Conservation (phyloP, 2,113 vertebrate genomes). For the Phyllostomus hastatus region DNA sequence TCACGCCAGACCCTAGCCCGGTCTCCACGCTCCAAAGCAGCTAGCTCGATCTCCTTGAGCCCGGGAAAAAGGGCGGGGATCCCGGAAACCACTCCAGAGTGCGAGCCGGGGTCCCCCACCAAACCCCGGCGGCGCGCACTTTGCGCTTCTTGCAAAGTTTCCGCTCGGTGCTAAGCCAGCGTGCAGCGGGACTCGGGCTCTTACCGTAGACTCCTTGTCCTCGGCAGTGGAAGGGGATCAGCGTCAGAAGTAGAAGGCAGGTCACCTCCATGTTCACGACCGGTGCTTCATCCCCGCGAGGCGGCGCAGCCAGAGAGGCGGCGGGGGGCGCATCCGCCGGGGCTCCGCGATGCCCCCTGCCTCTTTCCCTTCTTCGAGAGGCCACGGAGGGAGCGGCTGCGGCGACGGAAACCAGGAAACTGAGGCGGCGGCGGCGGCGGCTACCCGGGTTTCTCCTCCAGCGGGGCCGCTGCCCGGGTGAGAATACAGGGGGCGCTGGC, state of each 20-base stretch:
- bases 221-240: conserved; percentile 69
- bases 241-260: conserved; percentile 73
- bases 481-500: conserved; percentile 67
- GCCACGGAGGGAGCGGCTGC: neutral
- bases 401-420: neutral
- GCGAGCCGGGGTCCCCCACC: conserved; percentile 5
- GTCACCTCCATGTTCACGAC: conserved; percentile 77
- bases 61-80: conserved; percentile 14
- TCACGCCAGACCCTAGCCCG: neutral
- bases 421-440: neutral
- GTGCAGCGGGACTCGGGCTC: conserved; percentile 34
- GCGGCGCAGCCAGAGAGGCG: conserved; percentile 67
- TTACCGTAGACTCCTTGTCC: conserved; percentile 77
- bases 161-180: neutral
- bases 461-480: conserved; percentile 32
- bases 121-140: conserved; percentile 54
- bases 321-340: conserved; percentile 56
- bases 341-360: conserved; percentile 20
- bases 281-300: conserved; percentile 73
- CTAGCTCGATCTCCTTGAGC: neutral
- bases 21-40: neutral
- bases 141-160: conserved; percentile 71
- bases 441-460: conserved; percentile 20
- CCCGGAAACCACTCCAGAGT: neutral
- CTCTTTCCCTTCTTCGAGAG: neutral